Base-by-base conservation (phyloP, 2,888 invertebrate species). In the Patella ulyssiponensis region DNA sequence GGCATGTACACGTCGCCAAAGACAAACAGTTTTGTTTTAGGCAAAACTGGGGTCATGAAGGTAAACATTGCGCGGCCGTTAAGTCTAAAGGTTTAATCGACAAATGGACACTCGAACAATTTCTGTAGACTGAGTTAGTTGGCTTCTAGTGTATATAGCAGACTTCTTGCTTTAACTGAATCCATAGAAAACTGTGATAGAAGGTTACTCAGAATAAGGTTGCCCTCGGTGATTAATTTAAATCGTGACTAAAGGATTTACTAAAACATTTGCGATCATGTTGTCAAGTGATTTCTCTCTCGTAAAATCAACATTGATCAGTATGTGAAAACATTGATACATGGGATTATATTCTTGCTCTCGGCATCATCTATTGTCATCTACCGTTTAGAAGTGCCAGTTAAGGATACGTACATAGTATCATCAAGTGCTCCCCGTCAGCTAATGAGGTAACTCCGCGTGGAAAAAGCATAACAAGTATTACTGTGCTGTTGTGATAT, bases 191-290 rank as follows among this genome's bases (percentile, higher is more conserved):
- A 44, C 44, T 44, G 44, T 44, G 44, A 44, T 44, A 44, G 44
- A 9, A 44, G 44, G 44, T 44, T 44, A 44, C 33, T 44, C 44
- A 44, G 9, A 9, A 44, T 44, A 64, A 64, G 64, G 64, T 64
- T 64, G 23, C 11, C 20, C 20, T 20, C 20, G 15, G 20, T 64
- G 64, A 64, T 64, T 64, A 64, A 64, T 64, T 64, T 64, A 64
- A 64, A 20, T 64, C 64, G 64, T 64, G 64, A 64, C 64, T 64
- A 64, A 64, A 64, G 64, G 64, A 64, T 64, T 64, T 23, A 64
- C 20, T 64, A 64, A 64, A 64, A 64, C 64, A 64, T 64, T 64
- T 64, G 64, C 23, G 64, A 64, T 64, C 20, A 64, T 64, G 64
- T 64, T 64, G 64, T 64, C 23, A 64, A 64, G 64, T 64, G 64